These are phyloP conservation scores for Patella pellucida DNA, from an alignment of 2,888 invertebrate genomes.

Conservation along the genomic window DNA sequence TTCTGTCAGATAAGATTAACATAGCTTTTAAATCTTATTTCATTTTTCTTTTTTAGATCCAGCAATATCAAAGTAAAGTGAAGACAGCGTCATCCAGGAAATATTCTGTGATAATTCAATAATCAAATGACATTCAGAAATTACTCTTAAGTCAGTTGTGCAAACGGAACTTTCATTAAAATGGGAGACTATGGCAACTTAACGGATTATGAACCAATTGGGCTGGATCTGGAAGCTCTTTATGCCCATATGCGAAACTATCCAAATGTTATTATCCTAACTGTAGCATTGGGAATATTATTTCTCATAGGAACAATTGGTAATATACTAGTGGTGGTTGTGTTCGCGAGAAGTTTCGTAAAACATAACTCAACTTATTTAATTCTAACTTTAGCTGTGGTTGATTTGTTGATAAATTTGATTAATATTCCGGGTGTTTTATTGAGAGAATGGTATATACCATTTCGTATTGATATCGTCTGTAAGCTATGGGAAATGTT, in stretches of 20 bases:
- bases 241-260: conserved; percentile 13
- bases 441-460: conserved; percentile 46
- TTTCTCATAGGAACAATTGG: conserved; percentile 41
- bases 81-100: too few species aligned
- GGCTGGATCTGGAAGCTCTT: background rate
- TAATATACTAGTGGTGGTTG: conserved; percentile 46
- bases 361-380: conserved; percentile 50
- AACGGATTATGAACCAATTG: background rate
- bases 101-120: too few species aligned
- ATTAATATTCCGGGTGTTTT: conserved; percentile 57
- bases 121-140: too few species aligned
- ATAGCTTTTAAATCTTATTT: too few species aligned
- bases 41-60: too few species aligned
- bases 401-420: conserved; percentile 54
- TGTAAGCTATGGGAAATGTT: conserved; percentile 54
- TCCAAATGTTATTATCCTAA: conserved; percentile 13
- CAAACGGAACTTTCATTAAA: too few species aligned
- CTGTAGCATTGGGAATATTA: conserved; percentile 23
- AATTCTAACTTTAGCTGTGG: conserved; percentile 53
- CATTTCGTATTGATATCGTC: conserved; percentile 43
- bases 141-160: too few species aligned
- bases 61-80: too few species aligned
- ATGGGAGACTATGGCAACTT: too few species aligned
- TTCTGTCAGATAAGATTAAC: too few species aligned
- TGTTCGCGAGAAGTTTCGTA: conserved; percentile 38